Base-by-base conservation (phyloP, 2,888 invertebrate species). In the Calameuta idolon region DNA sequence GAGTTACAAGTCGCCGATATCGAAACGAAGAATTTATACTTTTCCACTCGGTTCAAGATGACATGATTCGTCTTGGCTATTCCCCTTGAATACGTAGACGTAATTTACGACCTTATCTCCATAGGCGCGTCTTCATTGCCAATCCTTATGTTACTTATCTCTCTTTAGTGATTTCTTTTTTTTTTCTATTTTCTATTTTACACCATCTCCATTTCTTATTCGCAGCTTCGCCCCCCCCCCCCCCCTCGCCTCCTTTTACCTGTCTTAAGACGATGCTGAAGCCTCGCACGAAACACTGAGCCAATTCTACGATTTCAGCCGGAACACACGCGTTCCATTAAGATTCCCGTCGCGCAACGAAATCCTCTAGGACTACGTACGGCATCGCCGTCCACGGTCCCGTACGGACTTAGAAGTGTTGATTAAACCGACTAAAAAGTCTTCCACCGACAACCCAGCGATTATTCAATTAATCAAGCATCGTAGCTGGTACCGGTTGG, bases 11-110 rank as follows among this genome's bases (percentile, higher is more conserved):
- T 55, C 9, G 23, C 9, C 55, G 55, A 23, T 55, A 55, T 9
- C 55, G 2, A 55, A 23, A 23, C 9, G 55, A 55, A 55, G 23
- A 55, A 23, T 23, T 55, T 2, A 55, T 55, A 15, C 23, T 80
- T 79, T 34, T 76, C 76, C 75, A 76, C 75, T 71, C 76, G 74
- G 75, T 75, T 83, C 78, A 80, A 79, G 81, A 83, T 83, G 81
- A 85, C 37, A 74, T 75, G 40, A 75, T 77, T 76, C 74, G 73
- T 76, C 74, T 84, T 81, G 80, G 80, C 79, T 81, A 82, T 85
- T 83, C 82, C 82, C 83, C 4, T 37, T 37, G 12, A 12, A 37
- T 12, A 9, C 12, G 23, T 31, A 31, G 31, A 31, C 31, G 31
- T 31, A 4, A 23, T n/a, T 37, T 40, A 71, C 71, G n/a, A 23